Percentiles rank a stretch among this genome's conserved stretches.
Conservation (phyloP, 2,888 invertebrate genomes). For the Microctonus aethiopoides region DNA sequence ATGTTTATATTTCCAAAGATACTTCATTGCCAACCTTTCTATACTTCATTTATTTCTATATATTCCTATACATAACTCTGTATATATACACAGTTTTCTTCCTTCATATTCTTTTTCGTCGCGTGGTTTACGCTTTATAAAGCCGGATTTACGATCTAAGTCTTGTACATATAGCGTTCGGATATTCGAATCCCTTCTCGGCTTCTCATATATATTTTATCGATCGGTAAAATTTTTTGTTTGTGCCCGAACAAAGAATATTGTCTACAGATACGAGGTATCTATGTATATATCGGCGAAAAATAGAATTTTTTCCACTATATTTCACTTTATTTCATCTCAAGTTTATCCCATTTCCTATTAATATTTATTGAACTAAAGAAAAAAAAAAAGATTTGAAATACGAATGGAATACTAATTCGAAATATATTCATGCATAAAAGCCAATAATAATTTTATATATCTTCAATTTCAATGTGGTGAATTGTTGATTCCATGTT, state of each 20-base stretch:
- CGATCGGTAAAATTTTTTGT: constrained; percentile 16
- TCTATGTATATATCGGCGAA: background rate
- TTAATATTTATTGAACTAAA: background rate
- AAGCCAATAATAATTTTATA: background rate
- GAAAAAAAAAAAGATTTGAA: background rate
- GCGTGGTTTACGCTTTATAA: constrained; percentile 35
- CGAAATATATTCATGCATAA: background rate
- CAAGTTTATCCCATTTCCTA: background rate
- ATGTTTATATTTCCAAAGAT: constrained; percentile 10
- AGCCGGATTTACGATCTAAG: constrained; percentile 31
- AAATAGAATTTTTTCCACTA: constrained; percentile 11
- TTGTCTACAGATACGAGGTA: too few species aligned
- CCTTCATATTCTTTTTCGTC: background rate
- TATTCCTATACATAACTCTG: background rate
- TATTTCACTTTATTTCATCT: constrained; percentile 5
- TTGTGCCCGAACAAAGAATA: constrained; percentile 23
- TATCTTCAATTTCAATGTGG: background rate
- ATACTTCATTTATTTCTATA: background rate
- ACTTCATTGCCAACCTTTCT: background rate
- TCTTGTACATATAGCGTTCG: constrained; percentile 21
- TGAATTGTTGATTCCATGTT: background rate
- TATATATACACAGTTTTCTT: background rate
- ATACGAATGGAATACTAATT: background rate
- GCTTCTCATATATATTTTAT: constrained; percentile 20
- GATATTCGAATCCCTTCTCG: constrained; percentile 26